phyloP scores from a whole-genome alignment of 2,113 vertebrate genomes.

The Cavia aperea region DNA sequence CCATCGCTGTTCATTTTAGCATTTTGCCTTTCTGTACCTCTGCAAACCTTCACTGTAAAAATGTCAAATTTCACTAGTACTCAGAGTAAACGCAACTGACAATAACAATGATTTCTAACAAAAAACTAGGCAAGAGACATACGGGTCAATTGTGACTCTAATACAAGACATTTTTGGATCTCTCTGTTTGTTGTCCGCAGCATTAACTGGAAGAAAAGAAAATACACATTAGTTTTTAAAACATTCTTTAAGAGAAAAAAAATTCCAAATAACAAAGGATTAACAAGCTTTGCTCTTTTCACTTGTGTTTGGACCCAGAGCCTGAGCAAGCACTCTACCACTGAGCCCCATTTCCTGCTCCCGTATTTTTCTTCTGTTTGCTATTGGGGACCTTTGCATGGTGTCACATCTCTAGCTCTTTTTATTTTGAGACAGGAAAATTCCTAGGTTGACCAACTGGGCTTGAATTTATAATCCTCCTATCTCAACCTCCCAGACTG shows the following conservation, averaged over 20 bases:
- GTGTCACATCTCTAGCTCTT: neutral
- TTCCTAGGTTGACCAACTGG: neutral
- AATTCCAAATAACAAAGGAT: neutral
- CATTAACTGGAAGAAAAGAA: constrained; percentile 85
- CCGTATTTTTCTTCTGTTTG: neutral
- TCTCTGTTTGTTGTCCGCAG: constrained; percentile 97
- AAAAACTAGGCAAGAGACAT: constrained; percentile 74
- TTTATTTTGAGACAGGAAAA: neutral
- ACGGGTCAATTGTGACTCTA: constrained; percentile 92
- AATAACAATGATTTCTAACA: neutral
- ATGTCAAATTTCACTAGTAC: neutral
- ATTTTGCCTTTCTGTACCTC: constrained; percentile 27
- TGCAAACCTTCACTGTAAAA: neutral
- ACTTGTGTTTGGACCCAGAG: neutral
- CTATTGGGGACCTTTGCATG: neutral
- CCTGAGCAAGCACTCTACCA: neutral
- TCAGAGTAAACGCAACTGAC: constrained; percentile 34
- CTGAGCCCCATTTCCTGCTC: neutral
- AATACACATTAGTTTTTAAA: constrained; percentile 22
- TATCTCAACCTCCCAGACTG: neutral
- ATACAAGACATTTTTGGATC: constrained; percentile 94
- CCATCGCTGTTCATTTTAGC: constrained; percentile 32
- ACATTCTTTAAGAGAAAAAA: constrained; percentile 9
- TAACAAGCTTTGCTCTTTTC: neutral
- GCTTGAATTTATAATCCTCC: neutral